Evolutionary conservation across 2,113 vertebrate species (phyloP).

Genomic region (Phodopus roborovskii): DNA sequence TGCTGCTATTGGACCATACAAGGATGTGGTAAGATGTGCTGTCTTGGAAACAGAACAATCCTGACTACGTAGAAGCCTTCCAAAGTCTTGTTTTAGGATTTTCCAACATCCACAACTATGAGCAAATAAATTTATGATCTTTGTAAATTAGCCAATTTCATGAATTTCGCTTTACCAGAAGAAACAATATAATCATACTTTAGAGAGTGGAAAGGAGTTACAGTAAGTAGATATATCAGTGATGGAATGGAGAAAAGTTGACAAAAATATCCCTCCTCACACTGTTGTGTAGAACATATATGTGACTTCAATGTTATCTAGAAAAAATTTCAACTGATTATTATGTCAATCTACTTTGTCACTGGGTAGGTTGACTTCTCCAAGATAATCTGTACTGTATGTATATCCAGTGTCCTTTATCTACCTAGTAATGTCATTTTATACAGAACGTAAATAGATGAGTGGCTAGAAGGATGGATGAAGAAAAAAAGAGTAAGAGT

Average conservation of each 20-base stretch:
- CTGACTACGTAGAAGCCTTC: not conserved
- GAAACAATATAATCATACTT: not conserved
- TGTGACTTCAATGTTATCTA: not conserved
- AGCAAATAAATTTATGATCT: not conserved
- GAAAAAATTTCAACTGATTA: not conserved
- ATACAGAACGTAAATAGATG: not conserved
- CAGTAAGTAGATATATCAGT: not conserved
- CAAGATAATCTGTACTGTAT: not conserved
- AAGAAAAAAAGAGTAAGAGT: not conserved
- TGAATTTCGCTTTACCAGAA: not conserved
- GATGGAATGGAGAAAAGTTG: not conserved
- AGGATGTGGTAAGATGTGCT: not conserved
- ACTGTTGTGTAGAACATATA: not conserved
- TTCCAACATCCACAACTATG: not conserved
- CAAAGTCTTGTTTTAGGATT: not conserved
- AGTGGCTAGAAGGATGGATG: not conserved
- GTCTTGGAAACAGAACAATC: not conserved
- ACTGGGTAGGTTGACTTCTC: not conserved
- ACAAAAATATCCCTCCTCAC: not conserved
- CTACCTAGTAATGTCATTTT: not conserved
- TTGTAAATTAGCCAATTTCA: not conserved
- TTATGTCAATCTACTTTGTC: not conserved
- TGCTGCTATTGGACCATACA: not conserved
- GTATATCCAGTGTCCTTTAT: not conserved
- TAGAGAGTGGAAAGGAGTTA: not conserved